A percentile compares a stretch with the other conserved stretches of the same genome.
phyloP scores from a whole-genome alignment of 2,113 vertebrate genomes.

The Octodon degus region DNA sequence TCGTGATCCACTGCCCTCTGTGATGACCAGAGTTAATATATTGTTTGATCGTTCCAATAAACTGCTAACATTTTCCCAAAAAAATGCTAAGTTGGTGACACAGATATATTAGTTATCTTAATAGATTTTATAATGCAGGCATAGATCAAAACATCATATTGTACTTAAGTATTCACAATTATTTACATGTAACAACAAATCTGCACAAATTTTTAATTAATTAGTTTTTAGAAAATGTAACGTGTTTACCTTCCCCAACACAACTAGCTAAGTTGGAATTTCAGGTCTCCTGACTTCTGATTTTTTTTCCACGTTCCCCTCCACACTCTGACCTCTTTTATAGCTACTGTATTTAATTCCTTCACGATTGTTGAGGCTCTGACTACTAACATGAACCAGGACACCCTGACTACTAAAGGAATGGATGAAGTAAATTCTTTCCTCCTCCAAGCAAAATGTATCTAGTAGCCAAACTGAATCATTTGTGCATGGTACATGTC shows the following conservation, averaged over 20 bases:
- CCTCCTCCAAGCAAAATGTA: conserved; percentile 3
- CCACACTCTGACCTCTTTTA: background rate
- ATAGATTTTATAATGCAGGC: background rate
- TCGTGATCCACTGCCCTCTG: background rate
- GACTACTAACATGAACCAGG: background rate
- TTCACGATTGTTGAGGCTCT: background rate
- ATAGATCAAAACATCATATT: background rate
- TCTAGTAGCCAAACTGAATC: conserved; percentile 65
- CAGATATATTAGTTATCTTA: background rate
- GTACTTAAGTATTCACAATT: background rate
- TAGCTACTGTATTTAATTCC: background rate
- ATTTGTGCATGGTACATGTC: conserved; percentile 71
- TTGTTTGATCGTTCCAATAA: background rate
- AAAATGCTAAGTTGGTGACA: background rate
- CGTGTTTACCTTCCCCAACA: background rate
- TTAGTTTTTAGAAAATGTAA: background rate
- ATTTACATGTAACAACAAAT: background rate
- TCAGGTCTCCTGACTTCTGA: background rate
- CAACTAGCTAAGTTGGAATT: background rate
- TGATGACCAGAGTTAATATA: no score
- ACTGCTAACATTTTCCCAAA: background rate
- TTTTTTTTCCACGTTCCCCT: background rate
- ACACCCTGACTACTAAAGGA: background rate
- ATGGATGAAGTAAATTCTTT: background rate
- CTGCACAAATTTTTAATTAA: background rate